Evolutionary conservation across 2,797 vertebrate genomes (phyloP).

Genomic region (Micromesistius poutassou): DNA sequence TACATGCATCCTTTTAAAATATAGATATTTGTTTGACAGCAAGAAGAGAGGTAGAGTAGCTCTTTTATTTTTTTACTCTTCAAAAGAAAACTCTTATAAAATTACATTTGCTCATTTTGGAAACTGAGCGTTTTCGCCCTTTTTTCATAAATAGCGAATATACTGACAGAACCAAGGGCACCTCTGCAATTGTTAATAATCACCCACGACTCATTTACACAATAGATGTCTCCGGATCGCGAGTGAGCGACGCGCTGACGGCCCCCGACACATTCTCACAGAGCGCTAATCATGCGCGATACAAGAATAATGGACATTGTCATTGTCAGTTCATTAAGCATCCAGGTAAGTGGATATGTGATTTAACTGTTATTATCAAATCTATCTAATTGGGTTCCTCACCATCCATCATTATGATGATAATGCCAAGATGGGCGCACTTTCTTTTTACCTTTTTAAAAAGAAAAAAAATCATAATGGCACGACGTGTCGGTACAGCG

Average conservation of each 20-base stretch:
- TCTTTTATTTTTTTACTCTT: too few relatives aligned
- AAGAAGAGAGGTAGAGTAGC: too few relatives aligned
- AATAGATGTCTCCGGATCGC: conserved; percentile 39
- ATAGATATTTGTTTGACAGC: conserved; percentile 1
- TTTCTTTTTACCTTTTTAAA: too few relatives aligned
- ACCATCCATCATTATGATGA: conserved; percentile 58
- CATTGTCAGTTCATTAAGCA: conserved; percentile 65
- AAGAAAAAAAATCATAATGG: conserved; percentile 9
- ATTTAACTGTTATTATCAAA: conserved; percentile 66
- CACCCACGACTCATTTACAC: conserved; percentile 31
- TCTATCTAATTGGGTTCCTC: conserved; percentile 57
- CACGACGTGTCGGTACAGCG: conserved; percentile 39
- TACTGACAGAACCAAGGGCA: conserved; percentile 29
- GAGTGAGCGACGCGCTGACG: conserved; percentile 49
- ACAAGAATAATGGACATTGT: conserved; percentile 66
- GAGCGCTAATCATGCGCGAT: conserved; percentile 64
- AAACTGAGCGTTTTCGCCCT: too few relatives aligned
- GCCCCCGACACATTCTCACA: conserved; percentile 46
- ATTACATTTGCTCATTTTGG: too few relatives aligned
- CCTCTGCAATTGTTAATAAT: conserved; percentile 43
- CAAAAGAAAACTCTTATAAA: too few relatives aligned
- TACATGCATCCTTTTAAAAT: not conserved
- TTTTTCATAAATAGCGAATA: conserved; percentile 23
- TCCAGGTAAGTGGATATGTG: conserved; percentile 66
- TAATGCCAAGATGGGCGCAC: conserved; percentile 43